Evolutionary conservation across 1,140 invertebrate species (phyloP).

Genomic region (Theocolax elegans): DNA sequence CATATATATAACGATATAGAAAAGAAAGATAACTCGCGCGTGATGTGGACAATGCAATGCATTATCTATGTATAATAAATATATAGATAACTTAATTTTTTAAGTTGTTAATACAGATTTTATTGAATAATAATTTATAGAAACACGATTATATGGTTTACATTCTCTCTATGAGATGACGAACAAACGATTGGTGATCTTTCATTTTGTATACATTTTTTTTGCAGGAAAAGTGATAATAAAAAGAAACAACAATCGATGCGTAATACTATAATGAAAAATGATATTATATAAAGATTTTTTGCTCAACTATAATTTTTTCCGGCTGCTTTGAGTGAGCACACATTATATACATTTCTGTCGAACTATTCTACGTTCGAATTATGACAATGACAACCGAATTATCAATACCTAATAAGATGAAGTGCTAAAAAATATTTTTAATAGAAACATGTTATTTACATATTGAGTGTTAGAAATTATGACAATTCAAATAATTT

Average conservation of each 20-base stretch:
- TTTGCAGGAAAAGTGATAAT: neutral
- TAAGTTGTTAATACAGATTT: constrained; percentile 53
- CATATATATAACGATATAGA: neutral
- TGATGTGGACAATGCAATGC: constrained; percentile 42
- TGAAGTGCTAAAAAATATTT: constrained; percentile 23
- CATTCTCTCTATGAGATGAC: constrained; percentile 34
- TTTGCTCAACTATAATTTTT: constrained; percentile 8
- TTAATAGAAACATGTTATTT: constrained; percentile 31
- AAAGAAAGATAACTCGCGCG: constrained; percentile 33
- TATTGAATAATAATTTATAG: constrained; percentile 53
- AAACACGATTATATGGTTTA: constrained; percentile 26
- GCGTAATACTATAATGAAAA: constrained; percentile 9
- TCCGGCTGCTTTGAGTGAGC: neutral
- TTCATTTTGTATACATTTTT: constrained; percentile 1
- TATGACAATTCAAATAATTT: too few relatives aligned
- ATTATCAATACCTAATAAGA: constrained; percentile 30
- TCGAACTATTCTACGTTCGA: neutral
- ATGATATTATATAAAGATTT: constrained; percentile 33
- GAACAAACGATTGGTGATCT: constrained; percentile 25
- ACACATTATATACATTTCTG: neutral
- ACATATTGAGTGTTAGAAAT: constrained; percentile 25
- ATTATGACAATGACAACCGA: constrained; percentile 21
- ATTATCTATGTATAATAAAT: constrained; percentile 44
- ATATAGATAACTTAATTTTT: constrained; percentile 43
- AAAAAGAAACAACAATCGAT: constrained; percentile 24